Evolutionary conservation across 2,888 invertebrate genomes (phyloP), one percentile per base, ranked within the genome.

Genomic region (Eupithecia centaureata): DNA sequence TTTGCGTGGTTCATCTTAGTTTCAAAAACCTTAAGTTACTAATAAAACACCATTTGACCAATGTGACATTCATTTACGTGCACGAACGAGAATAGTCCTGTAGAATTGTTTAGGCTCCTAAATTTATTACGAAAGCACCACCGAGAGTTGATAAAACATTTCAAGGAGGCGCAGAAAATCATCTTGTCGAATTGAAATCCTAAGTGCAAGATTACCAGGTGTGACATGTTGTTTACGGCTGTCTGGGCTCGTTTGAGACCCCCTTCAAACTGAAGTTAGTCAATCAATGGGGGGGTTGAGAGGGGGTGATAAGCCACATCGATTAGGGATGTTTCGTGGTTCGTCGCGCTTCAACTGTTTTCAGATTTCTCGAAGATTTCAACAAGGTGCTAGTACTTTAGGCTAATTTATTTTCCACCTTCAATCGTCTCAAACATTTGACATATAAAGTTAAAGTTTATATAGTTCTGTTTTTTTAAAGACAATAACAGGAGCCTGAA

Each of bases 151-250:
- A 61, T 30, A 54, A 57, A 70, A 67, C 54, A 64, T 70, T 67
- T 67, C 28, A 56, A 18, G 47, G 28, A 65, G 67, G 63, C 61
- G 61, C 59, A n/a, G 18, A 57, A 57, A 28, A 42, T 10, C 67
- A 61, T 59, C 63, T 66, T 60, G 62, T 63, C 57, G 52, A 62
- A 63, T 57, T 56, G 47, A 68, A 65, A 72, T 72, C 65, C 62
- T 67, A 65, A 69, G 67, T 67, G 67, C 69, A 65, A 38, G 66
- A 68, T 70, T 72, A 76, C 73, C 73, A 72, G 73, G 74, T 74
- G 74, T 70, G 90, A 90, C 91, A 89, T 84, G 89, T 88, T 80
- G 82, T 72, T 85, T 82, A 89, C 90, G 92, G 84, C 79, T 91
- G 92, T 92, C 92, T 87, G 84, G 84, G 79, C 86, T 86, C 82